phyloP scores from a whole-genome alignment of 1,140 invertebrate genomes.

The Drosophila watanabei region DNA sequence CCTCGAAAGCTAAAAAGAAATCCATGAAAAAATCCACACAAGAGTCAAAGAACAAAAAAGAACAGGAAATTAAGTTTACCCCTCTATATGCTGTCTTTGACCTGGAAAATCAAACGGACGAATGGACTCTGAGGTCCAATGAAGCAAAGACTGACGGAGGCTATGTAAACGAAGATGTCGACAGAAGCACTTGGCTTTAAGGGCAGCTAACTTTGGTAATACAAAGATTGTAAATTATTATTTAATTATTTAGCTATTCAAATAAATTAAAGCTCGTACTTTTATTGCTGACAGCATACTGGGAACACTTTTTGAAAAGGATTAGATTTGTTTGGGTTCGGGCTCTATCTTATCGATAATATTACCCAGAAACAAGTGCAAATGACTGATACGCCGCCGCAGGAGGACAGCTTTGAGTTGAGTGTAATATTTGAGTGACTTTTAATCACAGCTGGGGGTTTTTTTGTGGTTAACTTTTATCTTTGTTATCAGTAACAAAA shows the following conservation, averaged over 20 bases:
- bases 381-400: neutral
- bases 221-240: neutral
- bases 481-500: constrained; percentile 2
- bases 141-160: constrained; percentile 3
- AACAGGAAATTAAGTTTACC: constrained; percentile 10
- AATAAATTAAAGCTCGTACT: neutral
- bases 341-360: constrained; percentile 38
- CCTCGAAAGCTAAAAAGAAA: constrained; percentile 24
- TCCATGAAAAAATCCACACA: constrained; percentile 10
- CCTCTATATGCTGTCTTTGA: constrained; percentile 74
- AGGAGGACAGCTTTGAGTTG: constrained; percentile 5
- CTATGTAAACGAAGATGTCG: constrained; percentile 27
- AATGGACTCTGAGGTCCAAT: constrained; percentile 9
- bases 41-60: constrained; percentile 8
- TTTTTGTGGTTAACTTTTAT: constrained; percentile 13
- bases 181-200: constrained; percentile 57
- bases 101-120: constrained; percentile 33
- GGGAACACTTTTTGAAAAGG: constrained; percentile 4
- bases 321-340: constrained; percentile 3
- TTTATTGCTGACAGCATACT: constrained; percentile 36
- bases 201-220: neutral
- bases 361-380: constrained; percentile 11
- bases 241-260: constrained; percentile 1
- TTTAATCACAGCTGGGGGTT: neutral
- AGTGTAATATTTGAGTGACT: constrained; percentile 7